Conservation (phyloP, 2,113 vertebrate species). For the Poeciliopsis retropinna region DNA sequence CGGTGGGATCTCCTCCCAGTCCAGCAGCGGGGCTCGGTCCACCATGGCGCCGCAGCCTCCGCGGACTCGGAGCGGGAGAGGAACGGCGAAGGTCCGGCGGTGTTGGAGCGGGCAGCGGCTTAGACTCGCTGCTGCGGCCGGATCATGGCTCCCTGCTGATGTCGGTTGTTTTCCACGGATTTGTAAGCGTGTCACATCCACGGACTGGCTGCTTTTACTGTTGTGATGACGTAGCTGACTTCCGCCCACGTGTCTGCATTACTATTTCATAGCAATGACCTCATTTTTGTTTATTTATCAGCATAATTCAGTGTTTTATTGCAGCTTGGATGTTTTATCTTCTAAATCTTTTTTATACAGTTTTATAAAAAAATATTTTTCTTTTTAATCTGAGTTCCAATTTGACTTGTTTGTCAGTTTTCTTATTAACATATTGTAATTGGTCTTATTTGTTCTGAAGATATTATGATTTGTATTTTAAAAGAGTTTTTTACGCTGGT, state of each 20-base stretch:
- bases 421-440: too few species aligned
- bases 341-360: too few species aligned
- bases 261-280: constrained; percentile 55
- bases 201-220: constrained; percentile 57
- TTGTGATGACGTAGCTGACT: constrained; percentile 81
- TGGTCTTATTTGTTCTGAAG: too few species aligned
- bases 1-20: constrained; percentile 91
- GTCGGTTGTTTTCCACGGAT: constrained; percentile 56
- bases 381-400: too few species aligned
- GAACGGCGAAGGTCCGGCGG: constrained; percentile 9
- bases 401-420: too few species aligned
- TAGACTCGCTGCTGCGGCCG: constrained; percentile 25
- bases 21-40: constrained; percentile 90
- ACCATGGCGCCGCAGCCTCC: constrained; percentile 79
- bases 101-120: neutral
- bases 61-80: neutral
- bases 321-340: neutral
- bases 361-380: too few species aligned
- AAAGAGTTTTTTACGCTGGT: too few species aligned
- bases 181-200: constrained; percentile 76
- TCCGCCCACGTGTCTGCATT: constrained; percentile 80
- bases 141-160: constrained; percentile 55
- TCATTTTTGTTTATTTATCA: constrained; percentile 29
- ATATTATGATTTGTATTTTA: too few species aligned
- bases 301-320: neutral